Evolutionary conservation across 2,797 vertebrate species (phyloP), one percentile per base, ranked within the genome.

Genomic region (Masticophis lateralis): DNA sequence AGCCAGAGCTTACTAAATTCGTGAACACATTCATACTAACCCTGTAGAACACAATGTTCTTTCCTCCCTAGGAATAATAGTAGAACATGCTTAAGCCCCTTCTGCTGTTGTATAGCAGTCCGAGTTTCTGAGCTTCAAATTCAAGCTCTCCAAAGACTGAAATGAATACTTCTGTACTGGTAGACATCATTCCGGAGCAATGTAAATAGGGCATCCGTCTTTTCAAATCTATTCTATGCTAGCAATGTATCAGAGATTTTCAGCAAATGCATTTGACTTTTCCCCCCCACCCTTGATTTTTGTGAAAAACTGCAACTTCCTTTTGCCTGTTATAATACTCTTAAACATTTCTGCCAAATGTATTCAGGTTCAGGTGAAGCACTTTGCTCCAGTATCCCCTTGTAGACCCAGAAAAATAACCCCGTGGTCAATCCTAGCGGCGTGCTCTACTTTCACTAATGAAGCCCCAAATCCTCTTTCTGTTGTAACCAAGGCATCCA

Each of bases 101-200:
- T 74, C 74, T 79, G 60, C 74, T 55, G 28, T 51, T 66, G 53
- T 92, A 69, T 32, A 69, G 16, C 32, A 92, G 92, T 43, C 89
- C 74, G 27, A 92, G 79, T 8, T n/a, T 37, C 37, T 93, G 37
- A 90, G 9, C 74, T 94, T 56, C 57, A 92, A 69, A 87, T 47
- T 90, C 53, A 66, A 87, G 87, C 91, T 92, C 88, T 94, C 91
- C 88, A 87, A 91, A 87, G 55, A 56, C n/a, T 91, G 47, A 89
- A 90, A 61, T 91, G 66, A 66, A 91, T 14, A 74, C 57, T 91
- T 89, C 90, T n/a, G 66, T 37, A 66, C 22, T 74, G 55, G 59
- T 37, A 61, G 60, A 28, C 37, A 90, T 90, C 91, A 74, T 57
- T 74, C 91, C 37, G 16, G 61, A n/a, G 28, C 53, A 69, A n/a